Percentiles rank a stretch among this genome's conserved stretches.
These are phyloP conservation scores for Myotis pilosus DNA, from an alignment of 2,797 vertebrate species.

Conservation along the genomic window DNA sequence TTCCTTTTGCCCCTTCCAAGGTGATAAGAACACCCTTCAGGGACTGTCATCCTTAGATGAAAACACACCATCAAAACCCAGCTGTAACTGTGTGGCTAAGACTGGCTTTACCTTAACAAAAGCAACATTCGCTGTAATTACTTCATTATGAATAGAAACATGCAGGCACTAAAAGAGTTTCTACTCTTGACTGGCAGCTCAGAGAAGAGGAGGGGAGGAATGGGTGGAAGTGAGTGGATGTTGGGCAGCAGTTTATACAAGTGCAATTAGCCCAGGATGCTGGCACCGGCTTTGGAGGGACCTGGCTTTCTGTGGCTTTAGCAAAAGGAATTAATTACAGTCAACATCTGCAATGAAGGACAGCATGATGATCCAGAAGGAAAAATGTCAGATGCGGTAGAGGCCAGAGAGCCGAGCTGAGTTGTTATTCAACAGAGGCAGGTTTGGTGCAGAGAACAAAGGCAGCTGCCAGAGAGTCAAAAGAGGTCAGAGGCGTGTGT, in stretches of 20 bases:
- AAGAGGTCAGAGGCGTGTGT: background rate
- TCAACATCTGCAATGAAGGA: background rate
- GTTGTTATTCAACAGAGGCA: slow-evolving; percentile 59
- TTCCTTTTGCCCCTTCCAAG: background rate
- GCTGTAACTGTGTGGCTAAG: background rate
- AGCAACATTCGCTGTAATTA: background rate
- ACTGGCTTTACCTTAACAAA: slow-evolving; percentile 39
- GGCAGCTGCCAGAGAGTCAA: background rate
- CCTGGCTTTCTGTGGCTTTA: slow-evolving; percentile 20
- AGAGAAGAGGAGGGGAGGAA: background rate
- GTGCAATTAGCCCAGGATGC: background rate
- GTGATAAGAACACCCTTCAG: slow-evolving; percentile 52
- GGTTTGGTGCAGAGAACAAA: slow-evolving; percentile 31
- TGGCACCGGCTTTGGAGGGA: background rate
- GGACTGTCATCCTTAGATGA: slow-evolving; percentile 52
- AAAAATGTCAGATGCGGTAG: slow-evolving; percentile 27
- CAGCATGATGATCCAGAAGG: slow-evolving; percentile 14
- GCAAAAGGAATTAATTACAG: slow-evolving; percentile 47
- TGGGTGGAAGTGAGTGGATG: background rate
- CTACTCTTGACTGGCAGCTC: slow-evolving; percentile 48
- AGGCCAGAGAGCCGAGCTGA: slow-evolving; percentile 47
- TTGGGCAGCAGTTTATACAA: background rate
- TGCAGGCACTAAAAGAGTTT: slow-evolving; percentile 3
- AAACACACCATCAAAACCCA: slow-evolving; percentile 50
- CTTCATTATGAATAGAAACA: slow-evolving; percentile 46